Evolutionary conservation across 1,140 invertebrate genomes (phyloP), one percentile per base, ranked within the genome.

Genomic region (Spodoptera frugiperda): DNA sequence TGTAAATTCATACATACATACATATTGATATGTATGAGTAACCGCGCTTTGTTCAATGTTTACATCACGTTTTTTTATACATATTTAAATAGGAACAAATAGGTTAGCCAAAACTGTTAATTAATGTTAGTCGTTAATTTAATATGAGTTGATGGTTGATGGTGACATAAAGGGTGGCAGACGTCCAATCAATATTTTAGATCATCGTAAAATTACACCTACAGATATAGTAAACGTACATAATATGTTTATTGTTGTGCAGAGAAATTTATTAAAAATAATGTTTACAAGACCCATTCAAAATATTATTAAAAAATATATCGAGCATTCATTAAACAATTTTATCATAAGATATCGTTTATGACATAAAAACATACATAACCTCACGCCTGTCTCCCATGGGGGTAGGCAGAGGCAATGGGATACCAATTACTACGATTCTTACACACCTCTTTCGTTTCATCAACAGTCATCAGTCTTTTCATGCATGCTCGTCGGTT

Each of bases 121-220:
- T 49, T 68, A 48, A 68, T 68, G 48, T 6, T 15, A 21, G 0
- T n/a, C n/a, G n/a, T n/a, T 51, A 51, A 17, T 33, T 33, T 25
- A 68, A 51, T 49, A 48, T 5, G 12, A 12, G 2, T 17, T 53
- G 49, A 30, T 5, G 19, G n/a, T n/a, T 65, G 49, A 17, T 30
- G 33, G 5, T 57, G 44, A 46, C 12, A 57, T 71, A n/a, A 57
- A 55, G 53, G 39, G 55, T 71, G 68, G 68, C 68, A 71, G 10
- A 25, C 17, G 9, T 53, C 68, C 68, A 71, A 71, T 57, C 12
- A 46, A 2, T 39, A 53, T 12, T 39, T 21, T 46, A n/a, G 33
- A 39, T 39, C 33, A 39, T 46, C 51, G 17, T 71, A 11, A 30
- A 21, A 30, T 21, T 30, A 71, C 68, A 71, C 68, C 53, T 61